These are phyloP conservation scores for Pantherophis guttatus DNA, from an alignment of 2,113 vertebrate genomes.

Conservation along the genomic window DNA sequence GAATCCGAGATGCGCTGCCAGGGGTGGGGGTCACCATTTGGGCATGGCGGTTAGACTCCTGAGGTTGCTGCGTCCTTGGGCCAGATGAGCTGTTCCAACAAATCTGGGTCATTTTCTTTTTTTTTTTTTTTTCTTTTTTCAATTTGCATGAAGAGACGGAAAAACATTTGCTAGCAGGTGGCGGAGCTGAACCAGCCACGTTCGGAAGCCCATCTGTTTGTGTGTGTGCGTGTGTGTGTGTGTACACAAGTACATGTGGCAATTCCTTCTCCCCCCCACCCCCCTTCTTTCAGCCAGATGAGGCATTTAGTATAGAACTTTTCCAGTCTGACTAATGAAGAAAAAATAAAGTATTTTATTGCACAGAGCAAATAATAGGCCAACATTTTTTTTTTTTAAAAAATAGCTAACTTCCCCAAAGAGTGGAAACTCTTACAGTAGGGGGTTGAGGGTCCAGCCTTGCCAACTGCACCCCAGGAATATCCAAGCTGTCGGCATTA, in stretches of 20 bases:
- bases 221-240: neutral
- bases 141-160: constrained; percentile 3
- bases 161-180: constrained; percentile 27
- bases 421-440: neutral
- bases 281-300: constrained; percentile 4
- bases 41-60: constrained; percentile 26
- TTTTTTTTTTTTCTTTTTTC: neutral
- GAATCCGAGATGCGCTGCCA: constrained; percentile 13
- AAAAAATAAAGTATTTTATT: neutral
- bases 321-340: constrained; percentile 17
- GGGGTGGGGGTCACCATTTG: constrained; percentile 28
- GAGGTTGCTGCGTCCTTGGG: constrained; percentile 27
- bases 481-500: neutral
- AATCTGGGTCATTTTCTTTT: neutral
- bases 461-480: neutral
- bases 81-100: constrained; percentile 22
- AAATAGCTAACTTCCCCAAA: neutral
- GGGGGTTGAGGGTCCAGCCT: neutral
- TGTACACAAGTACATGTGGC: neutral
- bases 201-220: neutral
- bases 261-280: neutral
- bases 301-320: neutral
- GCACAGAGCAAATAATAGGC: neutral
- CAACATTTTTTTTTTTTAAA: neutral
- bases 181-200: neutral